Base-by-base conservation (phyloP, 1,140 invertebrate genomes). In the Solenopsis invicta region DNA sequence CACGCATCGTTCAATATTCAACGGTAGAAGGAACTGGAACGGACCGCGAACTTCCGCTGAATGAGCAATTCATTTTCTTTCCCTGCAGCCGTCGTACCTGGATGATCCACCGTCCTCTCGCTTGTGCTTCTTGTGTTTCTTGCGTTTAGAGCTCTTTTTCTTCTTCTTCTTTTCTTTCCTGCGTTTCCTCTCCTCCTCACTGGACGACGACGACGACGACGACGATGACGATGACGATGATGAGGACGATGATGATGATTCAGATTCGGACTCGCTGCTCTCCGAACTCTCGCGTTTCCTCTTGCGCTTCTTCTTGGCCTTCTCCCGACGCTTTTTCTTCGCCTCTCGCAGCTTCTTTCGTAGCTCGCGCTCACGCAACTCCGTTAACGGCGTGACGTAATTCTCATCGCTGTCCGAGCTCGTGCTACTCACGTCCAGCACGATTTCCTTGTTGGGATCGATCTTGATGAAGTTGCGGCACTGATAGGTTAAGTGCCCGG, bases 381-480 rank as follows among this genome's bases (percentile, higher is more conserved):
- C 97, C 45, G 98, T 98, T 21, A 99, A 93, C 13, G 98, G 98
- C 4, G 98, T 98, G 1, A 97, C 94, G 94, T 98, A 98, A 82
- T 98, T 97, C 81, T 98, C 96, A 89, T 99, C 98, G 88, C 98
- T 99, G 76, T 95, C 95, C 2, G 95, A 95, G 89, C 98, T 99
- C 18, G 99, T 99, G 91, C 98, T 99, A 91, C 98, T 99, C 2
- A 99, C 98, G 95, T 99, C 99, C 78, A 99, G 94, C 2, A 99
- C 97, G 88, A 99, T 98, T 93, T 99, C 98, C 94, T 98, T 98
- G 76, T 95, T 95, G 5, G 97, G 97, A 91, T 97, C 97, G 87
- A 98, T 97, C 96, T 99, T 98, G 52, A 99, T 97, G 95, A 99
- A 99, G 94, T 99, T 99, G 91, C 98, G 95, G 94, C 99, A 99